Evolutionary conservation across 2,797 vertebrate species (phyloP).

Genomic region (Cygnus olor): DNA sequence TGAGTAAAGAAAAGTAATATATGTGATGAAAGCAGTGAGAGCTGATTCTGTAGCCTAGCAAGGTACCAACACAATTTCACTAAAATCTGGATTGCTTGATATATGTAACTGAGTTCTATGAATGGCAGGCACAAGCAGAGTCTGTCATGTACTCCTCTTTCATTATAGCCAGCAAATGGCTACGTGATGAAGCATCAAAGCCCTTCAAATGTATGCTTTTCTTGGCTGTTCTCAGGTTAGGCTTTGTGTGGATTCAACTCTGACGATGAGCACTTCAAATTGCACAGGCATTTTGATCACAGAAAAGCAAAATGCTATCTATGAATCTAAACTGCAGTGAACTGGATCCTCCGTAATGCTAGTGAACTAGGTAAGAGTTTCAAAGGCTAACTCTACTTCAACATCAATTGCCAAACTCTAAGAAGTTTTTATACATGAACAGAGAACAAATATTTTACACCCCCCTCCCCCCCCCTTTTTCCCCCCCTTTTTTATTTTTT

Average conservation of each 20-base stretch:
- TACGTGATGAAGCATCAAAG: conserved; percentile 61
- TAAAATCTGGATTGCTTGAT: conserved; percentile 21
- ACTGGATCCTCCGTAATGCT: conserved; percentile 5
- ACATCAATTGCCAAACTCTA: conserved; percentile 42
- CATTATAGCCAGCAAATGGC: conserved; percentile 41
- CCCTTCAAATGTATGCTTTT: conserved; percentile 55
- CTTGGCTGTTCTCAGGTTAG: conserved; percentile 55
- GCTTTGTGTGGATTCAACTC: conserved; percentile 46
- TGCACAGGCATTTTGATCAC: conserved; percentile 57
- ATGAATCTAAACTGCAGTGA: conserved; percentile 37
- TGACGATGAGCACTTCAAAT: conserved; percentile 40
- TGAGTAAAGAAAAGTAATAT: not conserved
- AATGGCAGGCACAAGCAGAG: conserved; percentile 21
- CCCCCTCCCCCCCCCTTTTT: rapidly evolving
- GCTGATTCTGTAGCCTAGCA: not conserved
- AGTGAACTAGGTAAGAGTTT: conserved; percentile 44
- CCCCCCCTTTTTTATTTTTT: not conserved
- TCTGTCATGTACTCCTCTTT: conserved; percentile 53
- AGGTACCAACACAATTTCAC: not conserved
- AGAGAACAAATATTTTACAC: conserved; percentile 62
- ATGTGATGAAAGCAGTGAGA: not conserved
- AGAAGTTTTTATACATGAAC: conserved; percentile 46
- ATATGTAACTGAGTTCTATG: conserved; percentile 13
- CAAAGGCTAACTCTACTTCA: conserved; percentile 57
- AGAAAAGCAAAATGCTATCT: conserved; percentile 54